Base-by-base conservation (phyloP, 2,113 vertebrate species). In the Microtus oregoni region DNA sequence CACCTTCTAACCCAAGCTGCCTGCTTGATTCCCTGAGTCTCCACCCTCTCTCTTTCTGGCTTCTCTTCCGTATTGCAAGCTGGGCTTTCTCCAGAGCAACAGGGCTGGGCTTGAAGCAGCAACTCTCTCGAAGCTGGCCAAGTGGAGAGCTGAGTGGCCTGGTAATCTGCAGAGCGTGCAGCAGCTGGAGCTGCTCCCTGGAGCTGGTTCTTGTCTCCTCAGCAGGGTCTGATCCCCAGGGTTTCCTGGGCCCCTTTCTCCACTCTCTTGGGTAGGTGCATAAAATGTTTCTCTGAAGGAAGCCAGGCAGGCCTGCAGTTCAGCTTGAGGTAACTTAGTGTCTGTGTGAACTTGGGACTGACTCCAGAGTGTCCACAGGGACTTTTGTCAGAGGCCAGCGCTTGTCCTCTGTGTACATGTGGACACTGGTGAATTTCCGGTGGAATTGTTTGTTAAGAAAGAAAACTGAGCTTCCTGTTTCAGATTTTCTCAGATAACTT, bases 401-500 rank as follows among this genome's bases (percentile, higher is more conserved):
- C 87, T 32, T 61, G 75, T 77, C 58, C 75, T 95, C 7, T 7
- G 75, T n/a, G 35, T 70, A 11, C 44, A 35, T 9, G 22, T 2
- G 44, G 50, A 44, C 68, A 17, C 0, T 32, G 38, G 63, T 73
- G 77, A 76, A 11, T 92, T 96, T 96, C 88, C 76, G 63, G 87
- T 90, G 44, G 50, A 81, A 94, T n/a, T 90, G 83, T 87, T 81
- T 82, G 86, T 94, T 55, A 72, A 93, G 30, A 92, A 44, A 77
- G 82, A 94, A 96, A 94, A 50, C 15, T 17, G 44, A 70, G 78
- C 55, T 58, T 96, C 87, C 88, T 89, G 52, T 82, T 90, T 93
- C 76, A 88, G 70, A 24, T 47, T 89, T 88, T 95, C 83, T 87
- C 67, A n/a, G 67, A 22, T 81, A 72, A 35, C 61, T 55, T 61